Base-by-base conservation (phyloP, 2,113 vertebrate species). In the Petrocephalus microphthalmus region DNA sequence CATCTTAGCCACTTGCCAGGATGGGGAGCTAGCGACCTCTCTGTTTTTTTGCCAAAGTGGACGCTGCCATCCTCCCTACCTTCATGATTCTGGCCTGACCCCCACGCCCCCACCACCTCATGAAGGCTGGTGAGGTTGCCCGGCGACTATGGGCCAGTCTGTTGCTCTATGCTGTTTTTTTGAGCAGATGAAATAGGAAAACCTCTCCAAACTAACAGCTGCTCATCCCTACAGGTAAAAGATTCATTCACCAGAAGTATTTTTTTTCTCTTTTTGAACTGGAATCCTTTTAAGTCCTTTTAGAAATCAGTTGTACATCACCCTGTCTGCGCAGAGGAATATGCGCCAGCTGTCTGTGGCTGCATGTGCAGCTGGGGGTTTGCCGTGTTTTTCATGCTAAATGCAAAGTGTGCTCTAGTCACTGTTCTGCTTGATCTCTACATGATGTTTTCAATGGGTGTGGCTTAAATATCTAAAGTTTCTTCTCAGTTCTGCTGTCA, bases 181-280 rank as follows among this genome's bases (percentile, higher is more conserved):
- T 88, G 87, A 90, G 84, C 90, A 89, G 87, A 90, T 89, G 89
- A 87, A 87, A 90, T 89, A 84, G 88, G 89, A 89, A 91, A 89
- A 51, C 83, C 47, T 89, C 52, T 67, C 60, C 60, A 42, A 29
- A 49, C 81, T 87, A 87, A 89, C 45, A 45, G 5, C 49, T 33
- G 1, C 17, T 54, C 20, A 2, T 15, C 17, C 88, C 86, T 91
- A 45, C 88, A 88, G 37, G 84, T 74, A 82, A 47, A 87, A 88
- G 89, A 91, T 89, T 90, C 74, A 86, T 90, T 93, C 54, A 91
- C 88, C 90, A 88, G 90, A 56, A 87, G 81, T 88, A 17, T 90
- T 52, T 5, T 87, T 81, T n/a, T n/a, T n/a, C n/a, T n/a, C n/a
- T 67, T 22, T n/a, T 87, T 67, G 25, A 67, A 67, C 60, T 67